Conservation (phyloP, 2,797 vertebrate genomes). For the Pygocentrus nattereri region DNA sequence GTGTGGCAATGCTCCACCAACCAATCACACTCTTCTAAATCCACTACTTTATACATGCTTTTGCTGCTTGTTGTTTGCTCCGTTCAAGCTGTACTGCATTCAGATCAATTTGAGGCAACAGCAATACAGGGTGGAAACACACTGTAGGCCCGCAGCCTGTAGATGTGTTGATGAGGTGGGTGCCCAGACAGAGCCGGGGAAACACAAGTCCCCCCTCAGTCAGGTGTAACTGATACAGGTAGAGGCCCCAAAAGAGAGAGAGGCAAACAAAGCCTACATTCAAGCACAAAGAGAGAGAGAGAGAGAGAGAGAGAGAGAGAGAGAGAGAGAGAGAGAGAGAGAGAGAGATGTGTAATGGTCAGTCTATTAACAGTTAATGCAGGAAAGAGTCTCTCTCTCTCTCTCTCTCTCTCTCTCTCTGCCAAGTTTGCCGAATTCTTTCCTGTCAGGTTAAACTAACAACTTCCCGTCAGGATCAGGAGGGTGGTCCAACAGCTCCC, state of each 20-base stretch:
- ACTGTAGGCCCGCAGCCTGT: neutral
- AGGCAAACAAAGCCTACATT: conserved; percentile 75
- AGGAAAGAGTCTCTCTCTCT: conserved; percentile 69
- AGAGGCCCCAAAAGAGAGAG: conserved; percentile 52
- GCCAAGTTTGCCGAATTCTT: conserved; percentile 89
- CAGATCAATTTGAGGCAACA: too few species aligned
- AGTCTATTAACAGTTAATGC: conserved; percentile 79
- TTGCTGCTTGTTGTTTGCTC: too few species aligned
- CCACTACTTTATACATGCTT: too few species aligned
- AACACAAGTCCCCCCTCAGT: conserved; percentile 71
- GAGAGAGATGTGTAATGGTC: conserved; percentile 67
- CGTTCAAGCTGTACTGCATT: too few species aligned
- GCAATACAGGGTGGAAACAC: too few species aligned
- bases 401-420: conserved; percentile 61
- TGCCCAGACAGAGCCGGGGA: conserved; percentile 75
- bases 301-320: conserved; percentile 8
- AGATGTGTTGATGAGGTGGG: conserved; percentile 68
- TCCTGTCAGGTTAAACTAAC: conserved; percentile 94
- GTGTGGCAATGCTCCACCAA: too few species aligned
- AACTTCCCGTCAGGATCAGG: conserved; percentile 86
- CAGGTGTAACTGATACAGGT: conserved; percentile 86
- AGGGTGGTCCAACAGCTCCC: conserved; percentile 79
- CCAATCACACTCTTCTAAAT: too few species aligned
- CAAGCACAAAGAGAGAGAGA: conserved; percentile 68
- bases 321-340: conserved; percentile 52